Evolutionary conservation across 1,140 invertebrate genomes (phyloP).

Genomic region (Yoshiicerus persimilis): DNA sequence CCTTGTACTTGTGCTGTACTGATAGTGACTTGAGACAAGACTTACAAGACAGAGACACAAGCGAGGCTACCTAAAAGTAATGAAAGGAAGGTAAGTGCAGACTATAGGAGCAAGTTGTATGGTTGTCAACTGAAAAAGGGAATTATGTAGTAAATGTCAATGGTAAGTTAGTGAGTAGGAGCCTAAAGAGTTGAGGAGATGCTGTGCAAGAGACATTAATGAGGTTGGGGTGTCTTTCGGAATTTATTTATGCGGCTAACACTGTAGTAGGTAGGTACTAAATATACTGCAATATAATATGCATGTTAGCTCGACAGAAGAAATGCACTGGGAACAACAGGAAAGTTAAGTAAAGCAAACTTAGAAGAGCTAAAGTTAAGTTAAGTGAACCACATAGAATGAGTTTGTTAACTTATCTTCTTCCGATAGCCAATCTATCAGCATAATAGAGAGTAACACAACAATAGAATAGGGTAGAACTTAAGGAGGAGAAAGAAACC

Average conservation of each 20-base stretch:
- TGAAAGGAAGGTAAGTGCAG: no score
- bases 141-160: slow-evolving; percentile 29
- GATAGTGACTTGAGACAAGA: neutral
- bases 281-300: neutral
- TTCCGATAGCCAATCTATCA: neutral
- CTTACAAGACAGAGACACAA: neutral
- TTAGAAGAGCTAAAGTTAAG: neutral
- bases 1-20: no score
- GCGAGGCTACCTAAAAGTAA: no score
- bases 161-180: neutral
- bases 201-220: slow-evolving; percentile 28
- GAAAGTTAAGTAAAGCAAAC: neutral
- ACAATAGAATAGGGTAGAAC: neutral
- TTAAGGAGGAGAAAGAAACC: no score
- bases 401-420: neutral
- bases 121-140: slow-evolving; percentile 21
- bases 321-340: no score
- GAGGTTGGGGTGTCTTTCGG: slow-evolving; percentile 10
- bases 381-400: neutral
- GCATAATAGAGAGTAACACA: neutral
- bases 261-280: neutral
- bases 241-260: slow-evolving; percentile 5
- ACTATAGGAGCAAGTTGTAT: neutral
- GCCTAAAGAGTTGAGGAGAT: neutral
- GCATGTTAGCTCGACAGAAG: no score